Evolutionary conservation across 2,888 invertebrate species (phyloP), one percentile per base, ranked within the genome.

Genomic region (Mythimna ferrago): DNA sequence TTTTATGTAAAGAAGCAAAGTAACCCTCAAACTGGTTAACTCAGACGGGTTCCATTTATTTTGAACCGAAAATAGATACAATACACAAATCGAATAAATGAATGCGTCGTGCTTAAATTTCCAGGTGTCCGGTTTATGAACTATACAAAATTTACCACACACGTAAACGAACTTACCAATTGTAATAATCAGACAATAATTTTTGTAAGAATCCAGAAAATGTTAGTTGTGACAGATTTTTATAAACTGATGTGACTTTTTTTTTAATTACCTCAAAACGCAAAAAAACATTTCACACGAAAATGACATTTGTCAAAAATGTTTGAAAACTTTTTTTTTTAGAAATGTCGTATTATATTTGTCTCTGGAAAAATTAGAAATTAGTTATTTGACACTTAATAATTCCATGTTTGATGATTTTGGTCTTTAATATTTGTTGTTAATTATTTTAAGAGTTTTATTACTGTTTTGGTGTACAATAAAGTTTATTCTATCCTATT

Each of bases 241-340:
- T 69, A 70, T 38, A 71, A 83, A 80, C 64, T 71, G 58, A 71
- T 76, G 67, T 74, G 58, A 77, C 56, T 86, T 84, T 85, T 86
- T 85, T 82, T 82, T 76, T 76, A 76, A 66, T 71, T 68, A 82
- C 38, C 71, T 78, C 76, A 76, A 80, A 76, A 80, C 73, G 72
- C 80, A 78, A 78, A 78, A 75, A 78, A 73, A 66, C 66, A 54
- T 74, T 78, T 58, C 66, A 78, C 61, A 41, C 16, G 11, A 57
- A 66, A 63, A 63, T 74, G 81, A 68, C 80, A 80, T 74, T 48
- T 76, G 80, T 79, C 76, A 76, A 78, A 76, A 73, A 57, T 14
- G 48, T 48, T 48, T 11, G 14, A 48, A 35, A 14, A 7, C 19
- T 19, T 53, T 48, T 48, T 44, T 0, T 9, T 44, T 2, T 19